Conservation (phyloP, 2,113 vertebrate species). For the Uria aalge region DNA sequence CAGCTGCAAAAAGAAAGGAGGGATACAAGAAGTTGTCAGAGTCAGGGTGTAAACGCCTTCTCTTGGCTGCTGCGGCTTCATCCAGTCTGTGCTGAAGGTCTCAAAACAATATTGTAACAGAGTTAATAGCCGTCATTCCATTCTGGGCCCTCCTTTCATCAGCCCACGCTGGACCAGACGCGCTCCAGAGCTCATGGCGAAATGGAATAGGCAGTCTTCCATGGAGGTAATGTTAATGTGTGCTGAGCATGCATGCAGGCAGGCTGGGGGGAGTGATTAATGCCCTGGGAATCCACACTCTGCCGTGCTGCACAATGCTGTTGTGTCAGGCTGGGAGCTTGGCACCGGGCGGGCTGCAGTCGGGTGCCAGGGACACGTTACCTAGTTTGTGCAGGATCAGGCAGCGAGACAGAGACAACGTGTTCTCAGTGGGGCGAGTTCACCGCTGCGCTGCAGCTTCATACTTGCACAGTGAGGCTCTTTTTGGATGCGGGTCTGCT, state of each 20-base stretch:
- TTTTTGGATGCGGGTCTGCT: not conserved
- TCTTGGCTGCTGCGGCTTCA: not conserved
- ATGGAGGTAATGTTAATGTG: not conserved
- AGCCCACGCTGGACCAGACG: not conserved
- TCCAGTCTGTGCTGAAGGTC: not conserved
- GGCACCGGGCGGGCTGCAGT: not conserved
- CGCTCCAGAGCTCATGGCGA: not conserved
- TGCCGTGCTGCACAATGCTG: not conserved
- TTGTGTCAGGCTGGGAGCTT: not conserved
- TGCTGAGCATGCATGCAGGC: not conserved
- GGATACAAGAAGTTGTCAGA: not conserved
- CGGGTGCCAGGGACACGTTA: not conserved
- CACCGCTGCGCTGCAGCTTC: not conserved
- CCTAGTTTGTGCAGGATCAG: slow-evolving; percentile 11
- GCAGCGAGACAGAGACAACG: not conserved
- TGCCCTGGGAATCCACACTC: slow-evolving; percentile 12
- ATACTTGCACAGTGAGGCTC: slow-evolving; percentile 7
- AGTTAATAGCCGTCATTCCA: not conserved
- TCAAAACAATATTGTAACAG: not conserved
- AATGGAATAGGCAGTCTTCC: not conserved
- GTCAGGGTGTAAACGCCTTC: not conserved
- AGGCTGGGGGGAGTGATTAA: slow-evolving; percentile 7
- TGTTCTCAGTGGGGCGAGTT: not conserved
- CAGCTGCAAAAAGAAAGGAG: not conserved
- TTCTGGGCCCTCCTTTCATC: not conserved